These are phyloP conservation scores for Epizoanthus illoricatus DNA, from an alignment of 92 coral and sea anemone species.

Conservation along the genomic window DNA sequence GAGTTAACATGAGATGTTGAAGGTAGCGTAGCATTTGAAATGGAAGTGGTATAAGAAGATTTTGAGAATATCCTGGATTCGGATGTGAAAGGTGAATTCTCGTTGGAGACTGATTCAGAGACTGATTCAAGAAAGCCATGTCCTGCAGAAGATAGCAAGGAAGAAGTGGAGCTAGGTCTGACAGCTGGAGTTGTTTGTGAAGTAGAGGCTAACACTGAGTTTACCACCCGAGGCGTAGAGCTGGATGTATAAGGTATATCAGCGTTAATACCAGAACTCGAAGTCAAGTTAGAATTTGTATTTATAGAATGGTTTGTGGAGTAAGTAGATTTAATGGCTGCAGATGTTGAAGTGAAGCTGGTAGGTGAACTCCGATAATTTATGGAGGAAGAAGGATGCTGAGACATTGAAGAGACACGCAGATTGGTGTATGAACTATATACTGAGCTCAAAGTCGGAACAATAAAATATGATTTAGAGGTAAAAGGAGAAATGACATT, in stretches of 20 bases:
- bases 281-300: background rate
- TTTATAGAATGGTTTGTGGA: too few relatives aligned
- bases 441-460: background rate
- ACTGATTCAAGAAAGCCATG: background rate
- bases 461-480: background rate
- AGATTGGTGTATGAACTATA: background rate
- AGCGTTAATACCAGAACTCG: background rate
- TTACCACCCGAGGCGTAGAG: background rate
- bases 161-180: background rate
- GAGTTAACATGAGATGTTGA: background rate
- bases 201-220: background rate
- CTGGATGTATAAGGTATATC: background rate
- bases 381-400: too few relatives aligned
- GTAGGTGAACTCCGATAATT: too few relatives aligned
- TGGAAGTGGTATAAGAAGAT: background rate
- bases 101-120: background rate
- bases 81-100: background rate
- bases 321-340: too few relatives aligned
- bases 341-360: too few relatives aligned
- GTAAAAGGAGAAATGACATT: background rate
- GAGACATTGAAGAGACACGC: background rate
- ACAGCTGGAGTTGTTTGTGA: background rate
- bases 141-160: background rate
- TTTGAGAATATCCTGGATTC: background rate
- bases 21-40: background rate